A percentile compares a stretch with the other conserved stretches of the same genome.
These are phyloP conservation scores for Ganaspis brasiliensis DNA, from an alignment of 2,888 invertebrate species.

Conservation along the genomic window DNA sequence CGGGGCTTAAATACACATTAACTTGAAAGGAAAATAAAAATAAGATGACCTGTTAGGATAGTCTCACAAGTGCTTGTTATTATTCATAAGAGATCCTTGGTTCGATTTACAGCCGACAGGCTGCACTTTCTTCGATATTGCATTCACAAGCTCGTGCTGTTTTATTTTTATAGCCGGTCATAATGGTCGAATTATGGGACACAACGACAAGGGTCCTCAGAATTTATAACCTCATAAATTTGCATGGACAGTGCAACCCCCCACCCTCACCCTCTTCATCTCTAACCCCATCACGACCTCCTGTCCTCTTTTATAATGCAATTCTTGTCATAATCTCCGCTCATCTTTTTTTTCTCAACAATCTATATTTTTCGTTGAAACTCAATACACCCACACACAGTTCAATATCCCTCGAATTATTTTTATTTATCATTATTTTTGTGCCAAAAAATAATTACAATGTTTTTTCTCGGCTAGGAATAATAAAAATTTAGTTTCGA, in stretches of 20 bases:
- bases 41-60: slow-evolving; percentile 8
- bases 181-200: slow-evolving; percentile 38
- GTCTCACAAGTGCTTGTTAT: slow-evolving; percentile 31
- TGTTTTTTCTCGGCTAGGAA: no score
- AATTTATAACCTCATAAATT: slow-evolving; percentile 41
- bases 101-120: slow-evolving; percentile 37
- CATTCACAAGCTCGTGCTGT: slow-evolving; percentile 14
- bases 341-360: not conserved
- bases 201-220: slow-evolving; percentile 37
- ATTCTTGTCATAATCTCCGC: slow-evolving; percentile 32
- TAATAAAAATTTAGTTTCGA: no score
- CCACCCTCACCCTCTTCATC: not conserved
- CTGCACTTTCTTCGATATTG: slow-evolving; percentile 39
- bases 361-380: not conserved
- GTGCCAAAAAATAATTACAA: no score
- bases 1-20: no score
- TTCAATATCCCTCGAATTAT: not conserved
- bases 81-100: slow-evolving; percentile 32
- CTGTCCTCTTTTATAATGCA: slow-evolving; percentile 6
- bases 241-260: slow-evolving; percentile 26
- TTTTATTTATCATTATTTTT: not conserved
- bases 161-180: slow-evolving; percentile 37
- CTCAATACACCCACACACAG: not conserved
- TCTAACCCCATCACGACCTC: not conserved
- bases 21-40: not conserved